phyloP scores from a whole-genome alignment of 2,888 invertebrate species.

The Leptinotarsa tumamoca region DNA sequence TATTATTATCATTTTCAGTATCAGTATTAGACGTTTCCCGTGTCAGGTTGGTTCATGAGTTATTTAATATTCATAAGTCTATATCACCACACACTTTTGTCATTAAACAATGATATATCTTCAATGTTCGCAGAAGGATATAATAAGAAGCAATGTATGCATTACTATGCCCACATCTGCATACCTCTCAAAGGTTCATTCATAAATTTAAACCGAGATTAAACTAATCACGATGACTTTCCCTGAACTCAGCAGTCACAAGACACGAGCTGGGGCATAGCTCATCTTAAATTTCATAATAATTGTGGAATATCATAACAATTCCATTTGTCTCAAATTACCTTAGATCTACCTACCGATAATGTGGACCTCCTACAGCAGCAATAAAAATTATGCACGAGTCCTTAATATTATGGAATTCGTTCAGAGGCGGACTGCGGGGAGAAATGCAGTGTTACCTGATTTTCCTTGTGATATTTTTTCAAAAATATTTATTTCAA shows the following conservation, averaged over 20 bases:
- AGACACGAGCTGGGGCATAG: slow-evolving; percentile 36
- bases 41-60: background rate
- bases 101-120: slow-evolving; percentile 16
- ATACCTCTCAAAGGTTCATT: slow-evolving; percentile 37
- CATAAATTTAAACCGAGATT: slow-evolving; percentile 40
- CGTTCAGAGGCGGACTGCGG: background rate
- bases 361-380: slow-evolving; percentile 53
- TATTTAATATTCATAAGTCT: slow-evolving; percentile 6
- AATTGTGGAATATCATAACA: slow-evolving; percentile 49
- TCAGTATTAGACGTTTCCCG: background rate
- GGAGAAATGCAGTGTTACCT: background rate
- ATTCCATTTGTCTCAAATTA: slow-evolving; percentile 54
- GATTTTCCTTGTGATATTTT: background rate
- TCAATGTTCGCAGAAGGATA: slow-evolving; percentile 8
- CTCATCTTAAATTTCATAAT: slow-evolving; percentile 50
- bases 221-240: slow-evolving; percentile 46
- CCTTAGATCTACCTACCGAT: slow-evolving; percentile 50
- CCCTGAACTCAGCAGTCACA: slow-evolving; percentile 39
- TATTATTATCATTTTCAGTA: slow-evolving; percentile 7
- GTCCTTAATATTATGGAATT: slow-evolving; percentile 25
- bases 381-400: slow-evolving; percentile 43
- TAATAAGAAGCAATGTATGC: slow-evolving; percentile 22
- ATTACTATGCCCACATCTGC: slow-evolving; percentile 34
- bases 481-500: no score
- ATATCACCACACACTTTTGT: slow-evolving; percentile 10